Conservation (phyloP, 2,797 vertebrate species). For the Malurus splendens region DNA sequence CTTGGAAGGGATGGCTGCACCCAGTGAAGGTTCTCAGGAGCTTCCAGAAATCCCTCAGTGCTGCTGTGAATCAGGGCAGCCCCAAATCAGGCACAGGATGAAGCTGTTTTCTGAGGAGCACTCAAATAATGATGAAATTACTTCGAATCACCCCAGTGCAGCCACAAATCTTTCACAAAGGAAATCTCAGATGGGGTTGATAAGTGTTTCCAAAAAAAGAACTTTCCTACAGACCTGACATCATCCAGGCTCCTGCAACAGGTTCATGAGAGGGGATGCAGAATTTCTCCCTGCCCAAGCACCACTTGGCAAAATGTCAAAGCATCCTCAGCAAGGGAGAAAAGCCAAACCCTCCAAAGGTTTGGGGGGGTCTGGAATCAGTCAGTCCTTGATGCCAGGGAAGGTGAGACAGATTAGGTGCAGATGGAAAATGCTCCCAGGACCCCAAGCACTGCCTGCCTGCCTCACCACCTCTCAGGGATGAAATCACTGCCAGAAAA, state of each 20-base stretch:
- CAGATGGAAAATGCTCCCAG: not conserved
- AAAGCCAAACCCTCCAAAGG: not conserved
- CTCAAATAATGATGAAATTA: not conserved
- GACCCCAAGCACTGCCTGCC: not conserved
- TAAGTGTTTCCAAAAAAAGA: not conserved
- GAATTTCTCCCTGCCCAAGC: not conserved
- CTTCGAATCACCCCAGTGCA: not conserved
- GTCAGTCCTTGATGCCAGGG: not conserved
- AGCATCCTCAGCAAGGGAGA: not conserved
- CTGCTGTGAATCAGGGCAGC: rapidly evolving
- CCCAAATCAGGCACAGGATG: not conserved
- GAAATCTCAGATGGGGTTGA: not conserved
- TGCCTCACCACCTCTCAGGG: not conserved
- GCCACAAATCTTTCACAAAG: not conserved
- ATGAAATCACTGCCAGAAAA: not conserved
- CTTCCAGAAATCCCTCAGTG: not conserved
- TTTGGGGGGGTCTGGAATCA: not conserved
- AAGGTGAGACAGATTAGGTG: not conserved
- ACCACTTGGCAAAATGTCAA: not conserved
- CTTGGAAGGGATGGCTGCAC: not conserved
- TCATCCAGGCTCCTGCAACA: not conserved
- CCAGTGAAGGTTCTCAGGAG: not conserved
- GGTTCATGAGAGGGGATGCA: not conserved
- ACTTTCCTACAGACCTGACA: not conserved
- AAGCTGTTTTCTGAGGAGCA: not conserved